A percentile compares a stretch with the other conserved stretches of the same genome.
Conservation (phyloP, 2,113 vertebrate genomes). For the Puma concolor region DNA sequence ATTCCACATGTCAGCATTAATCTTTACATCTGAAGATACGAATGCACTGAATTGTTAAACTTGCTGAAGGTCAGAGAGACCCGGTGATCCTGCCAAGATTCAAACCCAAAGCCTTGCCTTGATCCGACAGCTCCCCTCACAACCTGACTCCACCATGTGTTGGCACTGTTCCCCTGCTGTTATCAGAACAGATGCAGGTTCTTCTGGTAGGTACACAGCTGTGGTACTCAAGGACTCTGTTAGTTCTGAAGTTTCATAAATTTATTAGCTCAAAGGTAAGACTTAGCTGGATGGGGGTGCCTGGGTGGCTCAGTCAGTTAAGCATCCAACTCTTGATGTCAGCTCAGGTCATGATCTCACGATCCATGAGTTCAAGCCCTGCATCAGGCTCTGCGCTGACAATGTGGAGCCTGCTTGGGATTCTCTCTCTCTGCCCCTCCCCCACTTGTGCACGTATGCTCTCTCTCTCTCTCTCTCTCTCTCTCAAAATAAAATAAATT, state of each 20-base stretch:
- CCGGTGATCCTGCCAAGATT: not conserved
- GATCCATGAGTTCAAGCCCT: too few relatives aligned
- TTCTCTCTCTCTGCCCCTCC: too few relatives aligned
- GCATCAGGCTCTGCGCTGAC: too few relatives aligned
- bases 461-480: too few relatives aligned
- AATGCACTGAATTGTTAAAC: not conserved
- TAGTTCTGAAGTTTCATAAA: not conserved
- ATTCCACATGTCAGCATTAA: not conserved
- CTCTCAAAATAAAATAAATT: too few relatives aligned
- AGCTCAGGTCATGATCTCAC: too few relatives aligned
- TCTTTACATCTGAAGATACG: not conserved
- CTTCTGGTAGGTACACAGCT: not conserved
- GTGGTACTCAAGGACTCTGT: not conserved
- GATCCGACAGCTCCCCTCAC: not conserved
- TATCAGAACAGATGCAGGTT: not conserved
- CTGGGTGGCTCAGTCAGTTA: too few relatives aligned
- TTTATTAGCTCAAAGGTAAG: not conserved
- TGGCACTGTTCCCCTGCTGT: not conserved
- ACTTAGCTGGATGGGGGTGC: not conserved
- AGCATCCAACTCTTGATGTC: too few relatives aligned
- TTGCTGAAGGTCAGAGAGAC: not conserved
- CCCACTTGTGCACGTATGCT: too few relatives aligned
- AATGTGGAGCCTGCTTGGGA: too few relatives aligned
- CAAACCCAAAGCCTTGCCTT: not conserved
- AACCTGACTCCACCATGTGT: too few relatives aligned